Conservation (phyloP, 2,888 invertebrate species). For the Tenthredo distinguenda region DNA sequence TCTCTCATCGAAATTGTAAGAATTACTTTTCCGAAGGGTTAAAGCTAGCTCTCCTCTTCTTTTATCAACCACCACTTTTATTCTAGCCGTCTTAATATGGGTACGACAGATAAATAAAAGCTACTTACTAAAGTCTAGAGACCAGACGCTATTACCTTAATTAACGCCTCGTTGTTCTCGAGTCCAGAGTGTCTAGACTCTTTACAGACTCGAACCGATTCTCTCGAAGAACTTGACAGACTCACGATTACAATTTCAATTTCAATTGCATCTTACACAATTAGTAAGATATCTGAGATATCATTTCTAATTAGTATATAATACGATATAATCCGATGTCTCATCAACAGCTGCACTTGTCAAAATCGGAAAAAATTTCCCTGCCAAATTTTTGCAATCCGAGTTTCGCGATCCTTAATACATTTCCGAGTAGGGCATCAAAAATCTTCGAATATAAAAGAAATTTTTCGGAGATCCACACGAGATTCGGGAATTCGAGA, state of each 20-base stretch:
- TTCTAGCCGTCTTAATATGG: background rate
- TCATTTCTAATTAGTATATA: too few relatives aligned
- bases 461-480: too few relatives aligned
- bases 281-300: background rate
- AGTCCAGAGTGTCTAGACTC: slow-evolving; percentile 29
- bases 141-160: slow-evolving; percentile 42
- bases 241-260: background rate
- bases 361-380: too few relatives aligned
- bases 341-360: too few relatives aligned
- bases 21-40: background rate
- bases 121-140: background rate
- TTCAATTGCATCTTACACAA: background rate
- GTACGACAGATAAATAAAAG: slow-evolving; percentile 10
- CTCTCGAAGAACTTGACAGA: background rate
- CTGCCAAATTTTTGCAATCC: too few relatives aligned
- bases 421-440: too few relatives aligned
- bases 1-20: background rate
- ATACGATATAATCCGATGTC: too few relatives aligned
- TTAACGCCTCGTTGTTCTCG: slow-evolving; percentile 31
- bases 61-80: background rate
- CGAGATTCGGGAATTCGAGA: too few relatives aligned
- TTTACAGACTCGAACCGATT: slow-evolving; percentile 11
- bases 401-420: too few relatives aligned
- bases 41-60: background rate
- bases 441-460: too few relatives aligned